Evolutionary conservation across 2,888 invertebrate genomes (phyloP), one percentile per base, ranked within the genome.

Genomic region (Baronia brevicornis): DNA sequence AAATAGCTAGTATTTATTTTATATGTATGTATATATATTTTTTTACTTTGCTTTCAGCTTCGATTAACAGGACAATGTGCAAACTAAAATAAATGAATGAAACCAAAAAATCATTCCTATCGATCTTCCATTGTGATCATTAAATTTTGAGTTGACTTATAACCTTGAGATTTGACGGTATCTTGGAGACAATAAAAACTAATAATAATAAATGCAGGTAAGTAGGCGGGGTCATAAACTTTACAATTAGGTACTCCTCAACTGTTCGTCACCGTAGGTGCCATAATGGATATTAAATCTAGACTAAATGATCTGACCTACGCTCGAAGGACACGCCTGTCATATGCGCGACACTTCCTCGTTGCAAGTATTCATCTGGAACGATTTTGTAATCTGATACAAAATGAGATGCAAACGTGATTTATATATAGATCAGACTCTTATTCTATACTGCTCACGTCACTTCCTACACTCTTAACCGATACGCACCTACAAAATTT

Each of bases 241-340:
- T 50, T 43, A 51, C 57, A 58, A 66, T 68, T 71, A n/a, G n/a
- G n/a, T n/a, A 70, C 69, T 67, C 70, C 75, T 71, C 63, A 64
- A 54, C 63, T 48, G 46, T 52, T 52, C 47, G 38, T 34, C 41
- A 26, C 53, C 48, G 70, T 72, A 63, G 71, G 72, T 71, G 72
- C 63, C 40, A 43, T 49, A 39, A 32, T 44, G 48, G 44, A 45
- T 46, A 56, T 52, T 58, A 60, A 46, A 57, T 49, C 52, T 54
- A 48, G 56, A 54, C 55, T 67, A 72, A 70, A 66, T 54, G 56
- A 69, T 66, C 38, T 71, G 67, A 73, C 70, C 70, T 59, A 60
- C 43, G 53, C 57, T 57, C 60, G 65, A 67, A 66, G 65, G 66
- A 47, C 38, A 38, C 36, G 37, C 18, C 24, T 37, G 34, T 38